phyloP scores from a whole-genome alignment of 2,113 vertebrate genomes.

The Canis aureus region DNA sequence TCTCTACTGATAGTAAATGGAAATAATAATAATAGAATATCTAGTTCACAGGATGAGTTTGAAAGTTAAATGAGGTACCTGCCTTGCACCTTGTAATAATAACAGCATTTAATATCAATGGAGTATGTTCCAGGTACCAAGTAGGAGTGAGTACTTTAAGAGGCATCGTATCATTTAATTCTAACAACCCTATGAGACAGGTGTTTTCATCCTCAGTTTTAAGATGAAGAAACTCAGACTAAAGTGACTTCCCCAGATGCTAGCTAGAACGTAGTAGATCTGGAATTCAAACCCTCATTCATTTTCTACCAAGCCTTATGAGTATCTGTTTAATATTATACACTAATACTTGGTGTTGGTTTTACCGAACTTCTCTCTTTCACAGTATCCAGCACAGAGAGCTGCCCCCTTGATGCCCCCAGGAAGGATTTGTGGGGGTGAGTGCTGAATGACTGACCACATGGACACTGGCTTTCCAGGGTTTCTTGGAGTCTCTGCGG shows the following conservation, averaged over 20 bases:
- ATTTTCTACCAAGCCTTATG: neutral
- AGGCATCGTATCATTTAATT: constrained; percentile 11
- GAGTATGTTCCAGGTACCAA: neutral
- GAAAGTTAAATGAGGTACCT: constrained; percentile 27
- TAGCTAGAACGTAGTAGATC: neutral
- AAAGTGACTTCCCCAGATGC: constrained; percentile 29
- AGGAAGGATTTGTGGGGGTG: neutral
- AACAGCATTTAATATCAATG: constrained; percentile 16
- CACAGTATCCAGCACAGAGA: neutral
- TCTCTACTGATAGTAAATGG: constrained; percentile 14
- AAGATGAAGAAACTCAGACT: constrained; percentile 22
- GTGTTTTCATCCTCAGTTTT: constrained; percentile 28
- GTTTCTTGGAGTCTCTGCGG: neutral
- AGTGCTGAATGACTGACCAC: neutral
- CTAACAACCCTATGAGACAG: neutral
- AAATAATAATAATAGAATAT: neutral
- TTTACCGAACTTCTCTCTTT: constrained; percentile 29
- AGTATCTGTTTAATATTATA: neutral
- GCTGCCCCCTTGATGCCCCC: neutral
- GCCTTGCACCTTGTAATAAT: neutral
- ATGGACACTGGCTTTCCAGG: constrained; percentile 58
- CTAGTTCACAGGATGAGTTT: neutral
- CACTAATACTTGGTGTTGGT: neutral
- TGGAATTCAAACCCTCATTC: neutral
- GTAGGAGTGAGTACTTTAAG: neutral